Base-by-base conservation (phyloP, 1,140 invertebrate genomes). In the Thaumatotibia leucotreta region DNA sequence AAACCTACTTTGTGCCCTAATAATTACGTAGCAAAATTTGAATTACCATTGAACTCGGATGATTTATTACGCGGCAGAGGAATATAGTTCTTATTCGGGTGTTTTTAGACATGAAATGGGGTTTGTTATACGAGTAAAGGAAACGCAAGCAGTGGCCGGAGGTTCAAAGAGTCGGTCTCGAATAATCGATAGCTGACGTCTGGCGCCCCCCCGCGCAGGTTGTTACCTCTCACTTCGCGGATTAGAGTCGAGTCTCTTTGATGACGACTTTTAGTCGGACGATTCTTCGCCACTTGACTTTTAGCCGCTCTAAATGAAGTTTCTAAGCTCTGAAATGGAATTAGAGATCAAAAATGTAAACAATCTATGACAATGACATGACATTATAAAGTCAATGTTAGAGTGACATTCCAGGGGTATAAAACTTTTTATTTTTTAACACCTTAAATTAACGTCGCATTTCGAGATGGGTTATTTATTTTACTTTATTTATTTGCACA, bases 161-260 rank as follows among this genome's bases (percentile, higher is more conserved):
- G 72, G 75, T 79, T 75, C 75, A 80, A 79, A 70, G 82, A 82
- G 79, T 86, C 85, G 77, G 80, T 86, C 85, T 88, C 84, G 80
- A 88, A 89, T 89, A 89, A 89, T 89, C 85, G 87, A 89, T 89
- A 89, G 77, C 83, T 86, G 84, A 89, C 87, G 85, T 89, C 87
- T 89, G 87, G 83, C 70, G 66, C 61, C 80, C 79, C 78, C 77
- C 75, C 75, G 72, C 69, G 54, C 77, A 71, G 76, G 69, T 77
- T 69, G 54, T 68, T 71, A 67, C 76, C 77, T 79, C 80, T 71
- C 80, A 76, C 79, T 72, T 76, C 78, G 76, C 76, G 74, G 68
- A 72, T 76, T 77, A 80, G 70, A 62, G 70, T 54, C 24, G 8
- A 6, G 64, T 75, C 72, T 24, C 10, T 5, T 39, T 33, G 11